Evolutionary conservation across 2,797 vertebrate genomes (phyloP), one percentile per base, ranked within the genome.

Genomic region (Hypotaenidia philippensis): DNA sequence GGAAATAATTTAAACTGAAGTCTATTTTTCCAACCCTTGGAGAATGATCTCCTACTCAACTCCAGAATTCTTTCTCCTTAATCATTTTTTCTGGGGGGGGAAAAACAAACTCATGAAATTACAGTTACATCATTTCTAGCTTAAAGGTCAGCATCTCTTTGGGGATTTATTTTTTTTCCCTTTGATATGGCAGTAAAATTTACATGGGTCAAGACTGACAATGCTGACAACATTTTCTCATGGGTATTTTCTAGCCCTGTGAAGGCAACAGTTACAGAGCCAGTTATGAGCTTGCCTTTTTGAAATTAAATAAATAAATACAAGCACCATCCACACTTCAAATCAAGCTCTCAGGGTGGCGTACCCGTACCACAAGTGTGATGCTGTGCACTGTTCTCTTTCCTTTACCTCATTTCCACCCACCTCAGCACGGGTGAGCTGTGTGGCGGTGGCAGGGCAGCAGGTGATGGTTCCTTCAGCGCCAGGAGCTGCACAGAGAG

Each of bases 361-460:
- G 45, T 8, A 17, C 38, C 17, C 17, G 4, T 4, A 26, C 3
- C 26, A 25, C 12, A 26, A 29, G 19, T 8, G 0, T 2, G 25
- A 49, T 64, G 16, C 22, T 78, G 59, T 66, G 52, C 10, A 29
- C 2, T 26, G 2, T 19, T 20, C 45, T 36, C 31, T 34, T 27
- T 76, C n/a, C 32, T 55, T 13, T 13, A 12, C 22, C 32, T 11
- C 8, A 7, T 21, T 75, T 49, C 26, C 52, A 21, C 34, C 63
- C 9, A 0, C 1, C 23, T 32, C 44, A 45, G n/a, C 49, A 57
- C 9, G 0, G 31, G 25, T 6, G 38, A 59, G 32, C 1, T 1
- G 23, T 5, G 32, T 21, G 5, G 40, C 0, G 21, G n/a, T 22
- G 47, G 26, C 36, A 26, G 34, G 61, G 36, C 53, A 14, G 25